Conservation (phyloP, 2,797 vertebrate genomes). For the Geotrypetes seraphini region DNA sequence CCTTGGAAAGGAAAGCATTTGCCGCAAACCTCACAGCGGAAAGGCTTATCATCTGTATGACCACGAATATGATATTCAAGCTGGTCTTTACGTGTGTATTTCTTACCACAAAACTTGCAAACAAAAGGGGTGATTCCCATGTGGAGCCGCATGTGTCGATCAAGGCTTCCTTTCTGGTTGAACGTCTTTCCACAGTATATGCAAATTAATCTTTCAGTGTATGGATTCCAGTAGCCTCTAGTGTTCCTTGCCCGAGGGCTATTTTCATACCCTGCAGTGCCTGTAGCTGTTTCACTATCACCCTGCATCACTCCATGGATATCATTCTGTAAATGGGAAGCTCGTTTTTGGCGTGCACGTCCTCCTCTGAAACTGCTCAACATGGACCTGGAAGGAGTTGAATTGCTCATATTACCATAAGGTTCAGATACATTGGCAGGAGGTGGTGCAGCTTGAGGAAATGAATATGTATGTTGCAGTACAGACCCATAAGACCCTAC, state of each 20-base stretch:
- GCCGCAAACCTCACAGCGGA: slow-evolving; percentile 96
- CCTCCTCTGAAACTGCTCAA: slow-evolving; percentile 83
- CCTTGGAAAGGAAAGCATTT: slow-evolving; percentile 99
- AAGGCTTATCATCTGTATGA: slow-evolving; percentile 97
- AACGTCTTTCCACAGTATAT: slow-evolving; percentile 98
- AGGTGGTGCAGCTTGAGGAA: slow-evolving; percentile 63
- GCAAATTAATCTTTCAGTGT: slow-evolving; percentile 89
- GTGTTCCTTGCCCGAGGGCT: slow-evolving; percentile 78
- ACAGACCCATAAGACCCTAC: slow-evolving; percentile 89
- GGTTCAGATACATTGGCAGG: slow-evolving; percentile 52
- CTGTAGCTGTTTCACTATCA: slow-evolving; percentile 59
- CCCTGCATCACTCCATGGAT: slow-evolving; percentile 47
- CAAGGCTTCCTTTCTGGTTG: slow-evolving; percentile 97
- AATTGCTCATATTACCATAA: slow-evolving; percentile 78
- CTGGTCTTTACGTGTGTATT: slow-evolving; percentile 97
- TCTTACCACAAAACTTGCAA: slow-evolving; percentile 97
- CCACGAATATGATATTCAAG: slow-evolving; percentile 97
- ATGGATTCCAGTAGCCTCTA: slow-evolving; percentile 88
- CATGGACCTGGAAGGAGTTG: slow-evolving; percentile 87
- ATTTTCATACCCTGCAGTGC: slow-evolving; percentile 64
- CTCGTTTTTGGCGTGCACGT: slow-evolving; percentile 73
- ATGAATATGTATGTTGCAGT: slow-evolving; percentile 79
- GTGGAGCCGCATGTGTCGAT: slow-evolving; percentile 95
- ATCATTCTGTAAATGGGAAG: slow-evolving; percentile 55
- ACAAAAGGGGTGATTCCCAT: slow-evolving; percentile 98